phyloP scores from a whole-genome alignment of 2,888 invertebrate species.

The Carcina quercana region DNA sequence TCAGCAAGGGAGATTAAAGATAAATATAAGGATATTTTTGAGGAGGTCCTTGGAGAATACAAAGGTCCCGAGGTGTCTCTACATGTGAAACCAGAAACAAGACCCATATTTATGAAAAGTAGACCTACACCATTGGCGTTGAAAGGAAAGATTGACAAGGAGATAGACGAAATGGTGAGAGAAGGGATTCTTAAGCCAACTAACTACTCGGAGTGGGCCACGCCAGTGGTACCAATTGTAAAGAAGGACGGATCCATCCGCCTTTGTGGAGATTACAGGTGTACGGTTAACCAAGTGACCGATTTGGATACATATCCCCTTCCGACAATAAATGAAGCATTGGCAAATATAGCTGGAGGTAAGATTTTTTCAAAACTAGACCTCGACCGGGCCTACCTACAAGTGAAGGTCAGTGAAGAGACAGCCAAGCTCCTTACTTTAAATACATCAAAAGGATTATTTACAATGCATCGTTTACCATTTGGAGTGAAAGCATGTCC shows the following conservation, averaged over 20 bases:
- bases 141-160: neutral
- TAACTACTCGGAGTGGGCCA: conserved; percentile 11
- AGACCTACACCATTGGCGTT: conserved; percentile 4
- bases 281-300: conserved; percentile 17
- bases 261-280: conserved; percentile 21
- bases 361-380: neutral
- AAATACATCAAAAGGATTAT: conserved; percentile 2
- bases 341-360: neutral
- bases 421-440: too few relatives aligned
- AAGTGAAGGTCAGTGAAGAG: neutral
- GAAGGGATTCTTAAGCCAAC: conserved; percentile 3
- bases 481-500: too few relatives aligned
- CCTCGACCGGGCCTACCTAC: neutral
- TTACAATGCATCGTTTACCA: too few relatives aligned
- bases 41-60: too few relatives aligned
- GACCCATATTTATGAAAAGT: too few relatives aligned
- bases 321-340: neutral
- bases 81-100: too few relatives aligned
- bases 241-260: conserved; percentile 15
- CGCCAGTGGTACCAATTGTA: conserved; percentile 20
- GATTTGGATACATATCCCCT: neutral
- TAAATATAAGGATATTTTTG: too few relatives aligned
- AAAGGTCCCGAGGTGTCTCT: too few relatives aligned
- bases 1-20: too few relatives aligned
- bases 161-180: conserved; percentile 3